Conservation (phyloP, 92 coral and sea anemone species). For the Actinernus sp. region DNA sequence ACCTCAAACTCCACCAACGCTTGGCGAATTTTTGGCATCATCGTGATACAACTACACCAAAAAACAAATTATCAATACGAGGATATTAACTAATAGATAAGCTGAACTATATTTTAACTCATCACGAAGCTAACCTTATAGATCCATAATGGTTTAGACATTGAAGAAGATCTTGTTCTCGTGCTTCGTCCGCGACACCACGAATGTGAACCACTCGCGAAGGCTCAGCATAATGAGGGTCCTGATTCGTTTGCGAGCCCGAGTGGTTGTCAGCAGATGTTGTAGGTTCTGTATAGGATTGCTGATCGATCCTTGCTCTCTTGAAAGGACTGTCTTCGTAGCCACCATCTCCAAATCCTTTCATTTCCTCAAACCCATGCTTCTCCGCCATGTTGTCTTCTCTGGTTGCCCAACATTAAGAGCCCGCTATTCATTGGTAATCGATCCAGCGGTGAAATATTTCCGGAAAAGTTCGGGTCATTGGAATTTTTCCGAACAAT, state of each 20-base stretch:
- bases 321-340: constrained; percentile 55
- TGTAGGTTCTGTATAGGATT: background rate
- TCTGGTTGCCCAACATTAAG: too few relatives aligned
- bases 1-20: constrained; percentile 97
- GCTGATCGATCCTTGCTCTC: constrained; percentile 48
- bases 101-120: background rate
- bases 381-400: constrained; percentile 71
- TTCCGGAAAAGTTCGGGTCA: too few relatives aligned
- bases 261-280: constrained; percentile 6
- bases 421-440: too few relatives aligned
- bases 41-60: constrained; percentile 82
- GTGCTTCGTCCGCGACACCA: constrained; percentile 94
- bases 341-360: constrained; percentile 49
- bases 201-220: constrained; percentile 93
- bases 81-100: background rate
- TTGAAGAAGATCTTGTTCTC: constrained; percentile 88
- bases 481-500: too few relatives aligned
- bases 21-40: constrained; percentile 97
- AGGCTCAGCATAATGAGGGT: constrained; percentile 89
- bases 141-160: constrained; percentile 72
- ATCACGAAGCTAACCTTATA: constrained; percentile 52
- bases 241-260: constrained; percentile 9
- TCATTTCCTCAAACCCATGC: constrained; percentile 52
- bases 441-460: too few relatives aligned
- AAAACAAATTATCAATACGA: constrained; percentile 1